phyloP scores from a whole-genome alignment of 2,888 invertebrate species.

The Nomada fucata region DNA sequence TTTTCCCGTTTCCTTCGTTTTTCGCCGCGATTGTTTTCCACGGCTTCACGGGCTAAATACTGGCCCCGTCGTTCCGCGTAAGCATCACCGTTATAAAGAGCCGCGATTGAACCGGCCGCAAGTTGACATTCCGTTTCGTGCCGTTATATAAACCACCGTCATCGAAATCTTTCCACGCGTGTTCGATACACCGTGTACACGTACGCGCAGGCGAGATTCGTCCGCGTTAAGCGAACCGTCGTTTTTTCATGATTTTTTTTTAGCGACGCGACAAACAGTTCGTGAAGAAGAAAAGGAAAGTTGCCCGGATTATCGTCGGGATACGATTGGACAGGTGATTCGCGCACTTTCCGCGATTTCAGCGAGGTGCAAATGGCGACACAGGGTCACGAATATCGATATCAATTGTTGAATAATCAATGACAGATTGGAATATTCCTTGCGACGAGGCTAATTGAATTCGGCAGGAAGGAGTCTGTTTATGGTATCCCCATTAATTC shows the following conservation, averaged over 20 bases:
- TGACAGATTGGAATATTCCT: no score
- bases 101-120: conserved; percentile 34
- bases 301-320: not conserved
- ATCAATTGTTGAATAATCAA: no score
- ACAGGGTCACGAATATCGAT: not conserved
- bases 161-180: conserved; percentile 68
- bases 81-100: conserved; percentile 63
- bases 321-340: no score
- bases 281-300: not conserved
- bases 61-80: conserved; percentile 51
- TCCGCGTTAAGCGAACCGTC: not conserved
- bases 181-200: not conserved
- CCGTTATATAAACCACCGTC: conserved; percentile 74
- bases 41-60: conserved; percentile 33
- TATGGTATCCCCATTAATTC: no score
- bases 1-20: not conserved
- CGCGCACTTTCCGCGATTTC: not conserved
- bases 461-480: no score
- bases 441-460: no score
- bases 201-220: not conserved
- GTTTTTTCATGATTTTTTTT: not conserved
- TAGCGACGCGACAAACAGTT: not conserved
- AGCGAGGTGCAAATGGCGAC: not conserved
- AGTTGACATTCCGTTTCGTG: conserved; percentile 68
- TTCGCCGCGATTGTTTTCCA: conserved; percentile 35